Base-by-base conservation (phyloP, 37 sponge, comb jelly and placozoan genomes). In the Petrosia ficiformis region DNA sequence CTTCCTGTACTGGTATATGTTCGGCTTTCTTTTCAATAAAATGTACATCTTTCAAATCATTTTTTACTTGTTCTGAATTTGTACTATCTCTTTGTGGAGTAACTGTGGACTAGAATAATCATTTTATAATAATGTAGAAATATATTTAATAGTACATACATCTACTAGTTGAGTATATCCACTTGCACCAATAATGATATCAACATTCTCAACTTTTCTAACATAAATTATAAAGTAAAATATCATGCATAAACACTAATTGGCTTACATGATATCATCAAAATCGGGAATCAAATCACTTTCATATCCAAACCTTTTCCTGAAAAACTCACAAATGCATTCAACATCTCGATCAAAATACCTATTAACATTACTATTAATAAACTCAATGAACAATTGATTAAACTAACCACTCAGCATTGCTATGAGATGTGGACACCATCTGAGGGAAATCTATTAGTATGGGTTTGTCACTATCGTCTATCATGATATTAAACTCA, bases 401-500 rank as follows among this genome's bases (percentile, higher is more conserved):
- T 19, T 19, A 48, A 48, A 19, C 10, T 48, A 56, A 94, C 87
- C 90, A 90, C 74, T 82, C 73, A n/a, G 99, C 99, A 78, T 96
- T 90, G 28, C 43, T 22, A 65, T 99, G 99, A 22, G 89, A 74
- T 0, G 90, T 96, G 31, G 99, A 93, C 14, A 99, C 85, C 99
- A 99, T 99, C 75, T 99, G 99, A 24, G 99, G 99, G 44, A 99
- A 89, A 43, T 99, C 99, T 60, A 99, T 99, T 8, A 99, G 44
- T 4, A 90, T 99, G 14, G 90, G 77, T 26, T 67, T 48, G 59
- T 91, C 99, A 38, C 88, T 67, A 1, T 85, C 85, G 81, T 96
- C 84, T 0, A 99, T 26, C 33, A 99, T 75, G 16, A 99, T 69
- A 65, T 99, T 99, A 72, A 99, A 99, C 79, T 99, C 94, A 57